Evolutionary conservation across 1,140 invertebrate genomes (phyloP), one percentile per base, ranked within the genome.

Genomic region (Zaprionus capensis): DNA sequence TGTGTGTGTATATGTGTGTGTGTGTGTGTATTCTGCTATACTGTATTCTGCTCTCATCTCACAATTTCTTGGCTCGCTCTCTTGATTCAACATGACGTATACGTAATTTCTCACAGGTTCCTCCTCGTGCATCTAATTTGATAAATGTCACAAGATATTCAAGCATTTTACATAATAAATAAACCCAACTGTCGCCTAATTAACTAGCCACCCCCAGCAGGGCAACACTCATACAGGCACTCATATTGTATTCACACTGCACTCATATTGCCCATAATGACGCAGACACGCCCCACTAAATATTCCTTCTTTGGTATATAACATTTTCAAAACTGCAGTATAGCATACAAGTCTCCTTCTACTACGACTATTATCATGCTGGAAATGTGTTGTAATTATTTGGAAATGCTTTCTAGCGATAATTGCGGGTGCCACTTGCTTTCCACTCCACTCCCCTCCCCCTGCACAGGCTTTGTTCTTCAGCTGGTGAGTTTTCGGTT

Each of bases 341-440:
- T 17, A 46, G 41, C 31, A 34, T 11, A 34, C 31, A 11, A 46
- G n/a, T 2, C 41, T 41, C 38, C 38, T 41, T n/a, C 38, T 41
- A 34, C 76, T 70, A 70, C 67, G 20, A 36, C 65, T 75, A 81
- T 74, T 71, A 71, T 67, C 56, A 38, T 26, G 28, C 31, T 56
- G 72, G 61, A 70, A 79, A 79, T 76, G 79, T 78, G 80, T 68
- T 74, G 83, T 86, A 86, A 86, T 86, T 87, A 86, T 86, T 86
- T 84, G 75, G 81, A 87, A 87, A 87, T 87, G 84, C 85, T 88
- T 88, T 88, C 87, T 88, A 87, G 87, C 84, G 85, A 88, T 88
- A 88, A 88, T 88, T 88, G 84, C 85, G 69, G 84, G 81, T 88
- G 84, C 84, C 74, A 84, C 74, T 51, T n/a, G 38, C 38, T 57